phyloP scores from a whole-genome alignment of 2,113 vertebrate genomes.

The Channa argus region DNA sequence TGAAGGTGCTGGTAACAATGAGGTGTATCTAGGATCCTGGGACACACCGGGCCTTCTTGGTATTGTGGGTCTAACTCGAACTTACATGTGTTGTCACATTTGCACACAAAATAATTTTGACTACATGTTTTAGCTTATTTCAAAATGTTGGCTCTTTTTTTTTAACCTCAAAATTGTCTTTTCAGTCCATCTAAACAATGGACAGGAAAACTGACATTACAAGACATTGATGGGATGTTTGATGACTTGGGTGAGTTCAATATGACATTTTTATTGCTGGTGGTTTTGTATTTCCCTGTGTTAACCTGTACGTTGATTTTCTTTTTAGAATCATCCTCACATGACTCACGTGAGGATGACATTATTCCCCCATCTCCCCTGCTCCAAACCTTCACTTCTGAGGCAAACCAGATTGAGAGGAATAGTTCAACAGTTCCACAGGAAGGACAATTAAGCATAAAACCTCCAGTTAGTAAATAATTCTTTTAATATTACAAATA shows the following conservation, averaged over 20 bases:
- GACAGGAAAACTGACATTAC: conserved; percentile 11
- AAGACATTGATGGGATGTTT: conserved; percentile 75
- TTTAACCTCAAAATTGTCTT: conserved; percentile 15
- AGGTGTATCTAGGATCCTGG: too few relatives aligned
- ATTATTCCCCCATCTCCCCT: neutral
- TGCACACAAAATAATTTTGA: too few relatives aligned
- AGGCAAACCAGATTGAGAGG: neutral
- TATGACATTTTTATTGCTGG: neutral
- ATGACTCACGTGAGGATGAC: neutral
- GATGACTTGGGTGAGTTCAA: conserved; percentile 75
- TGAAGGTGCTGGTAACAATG: too few relatives aligned
- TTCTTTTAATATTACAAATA: neutral
- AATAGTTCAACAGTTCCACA: neutral
- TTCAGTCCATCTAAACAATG: conserved; percentile 55
- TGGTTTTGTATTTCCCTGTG: neutral
- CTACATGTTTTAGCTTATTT: too few relatives aligned
- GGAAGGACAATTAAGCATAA: neutral
- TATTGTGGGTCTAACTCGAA: too few relatives aligned
- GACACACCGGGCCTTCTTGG: too few relatives aligned
- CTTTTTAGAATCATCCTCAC: conserved; percentile 38
- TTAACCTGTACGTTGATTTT: neutral
- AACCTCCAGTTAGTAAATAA: neutral
- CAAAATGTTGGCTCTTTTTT: neutral
- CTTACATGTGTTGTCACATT: too few relatives aligned
- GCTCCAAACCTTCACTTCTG: conserved; percentile 18